Evolutionary conservation across 2,888 invertebrate species (phyloP).

Genomic region (Vandiemenella viatica): DNA sequence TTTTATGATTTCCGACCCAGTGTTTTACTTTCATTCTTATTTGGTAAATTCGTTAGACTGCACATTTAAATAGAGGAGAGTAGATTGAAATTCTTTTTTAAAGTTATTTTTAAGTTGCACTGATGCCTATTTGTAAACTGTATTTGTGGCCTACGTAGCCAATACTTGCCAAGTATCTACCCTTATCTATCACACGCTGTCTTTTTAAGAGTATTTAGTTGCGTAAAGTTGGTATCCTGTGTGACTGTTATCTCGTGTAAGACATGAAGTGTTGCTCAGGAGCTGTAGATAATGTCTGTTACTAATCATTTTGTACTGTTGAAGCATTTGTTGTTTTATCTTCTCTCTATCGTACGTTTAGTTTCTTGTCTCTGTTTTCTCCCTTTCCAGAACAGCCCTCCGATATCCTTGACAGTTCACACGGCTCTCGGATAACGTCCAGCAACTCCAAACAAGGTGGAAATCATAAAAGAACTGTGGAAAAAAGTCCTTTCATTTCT

Average conservation of each 20-base stretch:
- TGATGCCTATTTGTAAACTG: neutral
- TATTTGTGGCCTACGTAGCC: neutral
- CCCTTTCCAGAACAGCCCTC: constrained; percentile 17
- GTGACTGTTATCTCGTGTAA: no score
- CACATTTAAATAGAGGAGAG: neutral
- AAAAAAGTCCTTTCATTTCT: neutral
- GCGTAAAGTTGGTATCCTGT: neutral
- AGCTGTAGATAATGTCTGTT: no score
- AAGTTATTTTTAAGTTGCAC: neutral
- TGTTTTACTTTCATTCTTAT: neutral
- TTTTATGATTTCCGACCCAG: neutral
- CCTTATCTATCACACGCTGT: neutral
- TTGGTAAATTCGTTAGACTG: neutral
- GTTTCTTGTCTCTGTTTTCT: constrained; percentile 13
- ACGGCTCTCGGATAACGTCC: constrained; percentile 14
- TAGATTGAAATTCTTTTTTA: neutral
- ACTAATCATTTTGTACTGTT: neutral
- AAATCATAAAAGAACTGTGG: constrained; percentile 6
- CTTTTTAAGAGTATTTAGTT: neutral
- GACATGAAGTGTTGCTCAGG: no score
- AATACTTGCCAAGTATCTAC: neutral
- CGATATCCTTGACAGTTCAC: constrained; percentile 17
- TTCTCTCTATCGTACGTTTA: neutral
- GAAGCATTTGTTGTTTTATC: neutral
- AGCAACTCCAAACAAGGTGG: constrained; percentile 17